Evolutionary conservation across 2,888 invertebrate species (phyloP).

Genomic region (Dione vanillae): DNA sequence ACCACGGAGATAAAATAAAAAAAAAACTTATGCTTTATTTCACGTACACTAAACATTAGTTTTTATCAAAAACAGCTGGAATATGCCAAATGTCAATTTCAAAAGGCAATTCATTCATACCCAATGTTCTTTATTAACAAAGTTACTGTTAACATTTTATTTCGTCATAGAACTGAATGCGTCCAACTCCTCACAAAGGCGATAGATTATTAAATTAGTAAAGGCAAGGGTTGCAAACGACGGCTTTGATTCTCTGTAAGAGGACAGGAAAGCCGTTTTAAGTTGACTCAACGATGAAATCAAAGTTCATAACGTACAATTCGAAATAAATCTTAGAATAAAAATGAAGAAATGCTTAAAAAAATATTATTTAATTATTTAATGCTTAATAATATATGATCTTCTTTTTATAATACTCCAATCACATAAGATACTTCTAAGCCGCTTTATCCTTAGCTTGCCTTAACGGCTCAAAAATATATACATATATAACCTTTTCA

Average conservation of each 20-base stretch:
- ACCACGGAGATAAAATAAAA: too few relatives aligned
- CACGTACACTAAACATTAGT: too few relatives aligned
- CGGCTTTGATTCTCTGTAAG: constrained; percentile 27
- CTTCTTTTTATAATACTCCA: too few relatives aligned
- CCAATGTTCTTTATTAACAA: constrained; percentile 48
- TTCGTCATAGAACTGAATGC: constrained; percentile 27
- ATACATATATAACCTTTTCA: too few relatives aligned
- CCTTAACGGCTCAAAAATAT: too few relatives aligned
- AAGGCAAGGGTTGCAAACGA: constrained; percentile 35
- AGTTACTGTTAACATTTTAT: constrained; percentile 61
- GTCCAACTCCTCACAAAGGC: constrained; percentile 27
- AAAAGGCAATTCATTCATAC: neutral
- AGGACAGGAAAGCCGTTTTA: neutral
- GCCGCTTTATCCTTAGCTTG: too few relatives aligned
- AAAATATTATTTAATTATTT: too few relatives aligned
- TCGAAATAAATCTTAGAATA: neutral
- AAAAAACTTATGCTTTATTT: too few relatives aligned
- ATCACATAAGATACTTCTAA: too few relatives aligned
- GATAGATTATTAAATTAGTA: constrained; percentile 38
- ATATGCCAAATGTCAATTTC: neutral
- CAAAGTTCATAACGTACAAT: neutral
- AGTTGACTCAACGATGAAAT: constrained; percentile 8
- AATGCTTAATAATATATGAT: too few relatives aligned
- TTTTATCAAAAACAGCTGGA: neutral
- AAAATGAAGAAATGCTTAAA: too few relatives aligned